Base-by-base conservation (phyloP, 1,140 invertebrate species). In the Hirudo medicinalis region DNA sequence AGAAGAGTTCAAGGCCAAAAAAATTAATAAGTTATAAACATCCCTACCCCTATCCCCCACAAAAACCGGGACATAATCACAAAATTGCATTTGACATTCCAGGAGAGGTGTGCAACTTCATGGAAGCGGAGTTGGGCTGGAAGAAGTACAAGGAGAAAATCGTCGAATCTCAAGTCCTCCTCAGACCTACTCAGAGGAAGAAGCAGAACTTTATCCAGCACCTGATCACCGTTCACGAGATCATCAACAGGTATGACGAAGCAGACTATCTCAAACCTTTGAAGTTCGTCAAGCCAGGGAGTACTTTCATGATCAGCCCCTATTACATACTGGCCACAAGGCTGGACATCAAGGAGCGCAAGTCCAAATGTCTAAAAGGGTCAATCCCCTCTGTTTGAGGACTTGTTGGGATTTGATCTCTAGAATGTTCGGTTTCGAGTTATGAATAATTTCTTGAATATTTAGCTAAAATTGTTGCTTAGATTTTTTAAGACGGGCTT, bases 81-180 rank as follows among this genome's bases (percentile, higher is more conserved):
- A 36, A 36, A 36, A 36, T 2, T 49, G 15, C 43, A 17, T 49
- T 49, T 9, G 11, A 49, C 43, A 11, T 17, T 5, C 9, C 43
- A 49, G 43, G 43, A 0, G 43, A 49, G 13, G 43, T 63, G 8
- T 63, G 57, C 57, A 20, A 8, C 20, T 32, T 63, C 22, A 63
- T 63, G 22, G 57, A 63, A 1, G 29, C 22, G 0, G 57, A 63
- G 22, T 32, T 63, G 57, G 29, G 11, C 11, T 63, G 57, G 57
- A 63, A 63, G 19, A 22, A 63, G 57, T 63, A 63, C 57, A 63
- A 63, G 29, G 4, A 63, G 57, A 63, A 32, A 6, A 32, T 63
- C 57, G 29, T 63, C 15, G 57, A 63, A 20, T 25, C 57, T 22
- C 57, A 63, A 15, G 57, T 63, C 11, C 57, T 63, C 1, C 29